Evolutionary conservation across 1,140 invertebrate species (phyloP).

Genomic region (Grapholita molesta): DNA sequence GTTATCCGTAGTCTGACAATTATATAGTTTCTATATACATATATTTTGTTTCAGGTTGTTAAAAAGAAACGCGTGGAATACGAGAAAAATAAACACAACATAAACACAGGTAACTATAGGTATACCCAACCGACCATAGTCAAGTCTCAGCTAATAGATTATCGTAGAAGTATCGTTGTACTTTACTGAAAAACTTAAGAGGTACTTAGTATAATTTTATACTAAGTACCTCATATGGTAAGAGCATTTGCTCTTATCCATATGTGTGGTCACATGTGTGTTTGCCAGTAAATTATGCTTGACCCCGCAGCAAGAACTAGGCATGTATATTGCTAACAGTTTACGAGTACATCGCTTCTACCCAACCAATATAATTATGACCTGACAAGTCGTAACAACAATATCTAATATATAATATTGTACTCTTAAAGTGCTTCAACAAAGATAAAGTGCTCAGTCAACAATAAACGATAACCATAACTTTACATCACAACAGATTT

Average conservation of each 20-base stretch:
- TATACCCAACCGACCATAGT: not conserved
- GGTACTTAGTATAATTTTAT: not conserved
- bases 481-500: not conserved
- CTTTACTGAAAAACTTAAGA: not conserved
- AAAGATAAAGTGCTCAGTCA: not conserved
- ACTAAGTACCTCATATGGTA: no score
- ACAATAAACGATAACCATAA: not conserved
- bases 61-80: constrained; percentile 41
- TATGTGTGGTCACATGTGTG: not conserved
- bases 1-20: no score
- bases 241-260: no score
- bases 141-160: not conserved
- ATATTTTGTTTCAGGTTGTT: constrained; percentile 41
- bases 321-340: not conserved
- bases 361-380: not conserved
- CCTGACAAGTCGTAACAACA: not conserved
- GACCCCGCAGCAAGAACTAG: not conserved
- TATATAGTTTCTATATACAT: not conserved
- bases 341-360: not conserved
- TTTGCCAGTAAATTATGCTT: not conserved
- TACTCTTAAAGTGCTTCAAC: not conserved
- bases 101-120: constrained; percentile 4
- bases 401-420: not conserved
- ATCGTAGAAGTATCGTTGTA: not conserved
- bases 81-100: constrained; percentile 31